phyloP scores from a whole-genome alignment of 2,113 vertebrate species.

The Chelonoidis abingdonii region DNA sequence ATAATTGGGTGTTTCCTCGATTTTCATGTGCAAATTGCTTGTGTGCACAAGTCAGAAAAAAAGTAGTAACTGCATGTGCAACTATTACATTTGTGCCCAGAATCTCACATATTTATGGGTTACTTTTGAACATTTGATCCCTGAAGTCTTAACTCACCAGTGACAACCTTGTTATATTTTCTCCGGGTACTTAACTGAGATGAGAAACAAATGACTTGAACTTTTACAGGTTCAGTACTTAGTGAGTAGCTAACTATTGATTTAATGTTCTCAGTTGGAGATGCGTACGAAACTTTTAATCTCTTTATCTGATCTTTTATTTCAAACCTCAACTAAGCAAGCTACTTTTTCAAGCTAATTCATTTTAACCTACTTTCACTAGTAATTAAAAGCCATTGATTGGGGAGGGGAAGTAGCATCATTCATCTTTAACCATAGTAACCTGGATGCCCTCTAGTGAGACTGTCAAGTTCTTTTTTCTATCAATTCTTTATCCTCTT shows the following conservation, averaged over 20 bases:
- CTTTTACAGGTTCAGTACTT: neutral
- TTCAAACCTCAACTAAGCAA: neutral
- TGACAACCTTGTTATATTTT: neutral
- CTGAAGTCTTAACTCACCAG: neutral
- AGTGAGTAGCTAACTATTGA: slow-evolving; percentile 36
- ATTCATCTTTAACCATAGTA: neutral
- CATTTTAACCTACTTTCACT: neutral
- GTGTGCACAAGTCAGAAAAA: fast-evolving
- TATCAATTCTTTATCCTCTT: neutral
- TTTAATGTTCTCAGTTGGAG: slow-evolving; percentile 32
- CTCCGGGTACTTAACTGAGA: neutral
- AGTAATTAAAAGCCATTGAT: neutral
- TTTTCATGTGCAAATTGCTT: fast-evolving
- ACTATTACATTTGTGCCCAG: fast-evolving
- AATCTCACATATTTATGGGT: neutral
- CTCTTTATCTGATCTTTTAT: neutral
- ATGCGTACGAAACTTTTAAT: slow-evolving; percentile 11
- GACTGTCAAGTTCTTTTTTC: neutral
- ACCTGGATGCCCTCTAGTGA: slow-evolving; percentile 70
- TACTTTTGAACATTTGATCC: neutral
- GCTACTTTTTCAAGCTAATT: slow-evolving; percentile 12
- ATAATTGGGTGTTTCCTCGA: neutral
- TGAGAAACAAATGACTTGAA: neutral
- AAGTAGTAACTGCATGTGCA: neutral
- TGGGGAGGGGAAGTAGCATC: slow-evolving; percentile 14